Evolutionary conservation across 1,140 invertebrate species (phyloP).

Genomic region (Drosophila trapezifrons): DNA sequence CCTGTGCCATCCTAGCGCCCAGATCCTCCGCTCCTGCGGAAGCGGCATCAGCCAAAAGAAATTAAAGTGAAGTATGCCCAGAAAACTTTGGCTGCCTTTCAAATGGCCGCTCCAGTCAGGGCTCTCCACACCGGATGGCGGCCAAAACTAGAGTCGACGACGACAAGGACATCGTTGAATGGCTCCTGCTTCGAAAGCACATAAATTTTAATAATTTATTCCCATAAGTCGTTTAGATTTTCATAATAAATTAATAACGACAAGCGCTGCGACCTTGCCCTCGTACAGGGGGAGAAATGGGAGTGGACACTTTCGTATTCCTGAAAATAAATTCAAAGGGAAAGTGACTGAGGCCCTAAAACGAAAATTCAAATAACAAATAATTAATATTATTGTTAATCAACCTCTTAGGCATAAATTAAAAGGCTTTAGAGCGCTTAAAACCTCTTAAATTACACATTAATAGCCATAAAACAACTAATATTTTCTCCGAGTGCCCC

Average conservation of each 20-base stretch:
- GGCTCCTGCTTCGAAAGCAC: constrained; percentile 67
- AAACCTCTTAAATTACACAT: too few relatives aligned
- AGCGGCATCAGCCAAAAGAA: constrained; percentile 57
- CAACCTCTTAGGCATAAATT: too few relatives aligned
- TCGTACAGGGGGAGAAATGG: constrained; percentile 26
- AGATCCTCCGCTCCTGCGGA: constrained; percentile 4
- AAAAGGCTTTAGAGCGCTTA: too few relatives aligned
- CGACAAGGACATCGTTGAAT: constrained; percentile 30
- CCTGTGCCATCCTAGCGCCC: constrained; percentile 34
- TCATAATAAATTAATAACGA: constrained; percentile 83
- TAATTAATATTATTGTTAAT: too few relatives aligned
- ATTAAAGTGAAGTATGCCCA: constrained; percentile 70
- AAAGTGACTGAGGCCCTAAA: neutral
- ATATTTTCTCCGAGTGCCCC: constrained; percentile 7
- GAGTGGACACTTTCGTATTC: too few relatives aligned
- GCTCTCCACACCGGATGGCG: constrained; percentile 30
- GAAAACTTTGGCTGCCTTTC: constrained; percentile 73
- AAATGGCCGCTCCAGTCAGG: constrained; percentile 38
- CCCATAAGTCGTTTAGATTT: constrained; percentile 83
- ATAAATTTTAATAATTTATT: constrained; percentile 83
- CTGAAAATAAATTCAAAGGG: neutral
- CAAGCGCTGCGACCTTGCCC: constrained; percentile 62
- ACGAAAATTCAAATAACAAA: neutral
- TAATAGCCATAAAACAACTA: neutral
- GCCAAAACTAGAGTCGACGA: constrained; percentile 33